phyloP scores from a whole-genome alignment of 2,113 vertebrate species.

The Prunella himalayana region DNA sequence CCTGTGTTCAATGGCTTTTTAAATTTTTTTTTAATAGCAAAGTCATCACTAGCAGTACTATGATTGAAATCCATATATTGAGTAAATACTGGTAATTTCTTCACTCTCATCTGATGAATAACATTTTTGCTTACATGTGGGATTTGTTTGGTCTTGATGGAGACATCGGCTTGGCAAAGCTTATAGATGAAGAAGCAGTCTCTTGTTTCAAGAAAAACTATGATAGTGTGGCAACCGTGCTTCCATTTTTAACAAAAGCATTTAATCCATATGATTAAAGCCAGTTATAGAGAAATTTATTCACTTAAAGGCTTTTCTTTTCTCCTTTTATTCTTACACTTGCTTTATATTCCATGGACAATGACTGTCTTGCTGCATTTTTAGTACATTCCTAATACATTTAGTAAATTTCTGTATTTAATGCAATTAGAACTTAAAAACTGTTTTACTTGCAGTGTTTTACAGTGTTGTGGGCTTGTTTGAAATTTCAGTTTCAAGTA shows the following conservation, averaged over 20 bases:
- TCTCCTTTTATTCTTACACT: neutral
- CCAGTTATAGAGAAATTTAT: neutral
- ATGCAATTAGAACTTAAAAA: neutral
- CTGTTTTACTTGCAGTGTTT: neutral
- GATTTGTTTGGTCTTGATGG: neutral
- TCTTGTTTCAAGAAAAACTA: neutral
- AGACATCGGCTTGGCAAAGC: neutral
- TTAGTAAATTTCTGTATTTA: neutral
- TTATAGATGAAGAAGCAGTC: neutral
- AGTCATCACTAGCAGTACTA: neutral
- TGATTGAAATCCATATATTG: neutral
- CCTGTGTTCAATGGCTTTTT: neutral
- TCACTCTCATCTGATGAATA: neutral
- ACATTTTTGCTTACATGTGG: neutral
- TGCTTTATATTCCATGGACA: neutral
- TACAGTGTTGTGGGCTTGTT: neutral
- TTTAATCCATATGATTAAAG: neutral
- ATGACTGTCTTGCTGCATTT: neutral
- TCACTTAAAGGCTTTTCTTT: neutral
- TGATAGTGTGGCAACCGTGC: neutral
- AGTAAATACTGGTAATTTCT: neutral
- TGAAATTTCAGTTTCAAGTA: neutral
- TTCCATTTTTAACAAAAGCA: neutral
- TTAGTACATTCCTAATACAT: neutral
- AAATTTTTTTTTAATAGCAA: neutral